Evolutionary conservation across 1,140 invertebrate genomes (phyloP), one percentile per base, ranked within the genome.

Genomic region (Littorina saxatilis): DNA sequence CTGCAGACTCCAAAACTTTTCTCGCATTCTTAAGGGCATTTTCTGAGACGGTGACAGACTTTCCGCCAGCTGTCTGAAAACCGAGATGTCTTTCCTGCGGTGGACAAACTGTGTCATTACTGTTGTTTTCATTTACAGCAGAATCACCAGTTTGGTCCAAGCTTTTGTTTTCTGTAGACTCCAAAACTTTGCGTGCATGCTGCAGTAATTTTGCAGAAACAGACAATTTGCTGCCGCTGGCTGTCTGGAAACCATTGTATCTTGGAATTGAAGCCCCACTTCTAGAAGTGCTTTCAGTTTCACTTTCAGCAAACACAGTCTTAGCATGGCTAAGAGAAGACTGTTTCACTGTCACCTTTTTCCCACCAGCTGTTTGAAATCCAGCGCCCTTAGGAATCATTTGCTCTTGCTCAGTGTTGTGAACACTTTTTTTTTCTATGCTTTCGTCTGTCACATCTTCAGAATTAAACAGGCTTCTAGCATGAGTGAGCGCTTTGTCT

Each of bases 21-120:
- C 74, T 85, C 5, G 84, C 87, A 68, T 83, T 61, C 73, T 83
- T 29, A 29, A 89, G 52, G 55, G 88, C 68, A 35, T 74, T 80
- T 72, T 86, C 82, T 27, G 83, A 81, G 17, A 87, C 52, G 2
- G 0, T 50, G 0, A 87, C 78, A 17, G 50, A n/a, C 73, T 77
- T 80, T 17, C 85, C 84, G 52, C 74, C 55, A 37, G 80, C 86
- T 35, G 82, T 81, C 43, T 61, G 58, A 78, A 86, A 85, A 55
- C 79, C 79, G n/a, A 23, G 77, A 80, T 50, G 77, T 63, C 1
- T 55, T 58, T 47, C 7, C 7, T 47, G 7, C 43, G 43, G 17
- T 9, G 43, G 43, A 47, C 43, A 5, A 47, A 17, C 43, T 47
- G 17, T 9, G 43, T 5, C 43, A 47, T 47, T 17, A 17, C 43